A percentile compares a stretch with the other conserved stretches of the same genome.
Conservation (phyloP, 2,113 vertebrate species). For the Stictonetta naevosa region DNA sequence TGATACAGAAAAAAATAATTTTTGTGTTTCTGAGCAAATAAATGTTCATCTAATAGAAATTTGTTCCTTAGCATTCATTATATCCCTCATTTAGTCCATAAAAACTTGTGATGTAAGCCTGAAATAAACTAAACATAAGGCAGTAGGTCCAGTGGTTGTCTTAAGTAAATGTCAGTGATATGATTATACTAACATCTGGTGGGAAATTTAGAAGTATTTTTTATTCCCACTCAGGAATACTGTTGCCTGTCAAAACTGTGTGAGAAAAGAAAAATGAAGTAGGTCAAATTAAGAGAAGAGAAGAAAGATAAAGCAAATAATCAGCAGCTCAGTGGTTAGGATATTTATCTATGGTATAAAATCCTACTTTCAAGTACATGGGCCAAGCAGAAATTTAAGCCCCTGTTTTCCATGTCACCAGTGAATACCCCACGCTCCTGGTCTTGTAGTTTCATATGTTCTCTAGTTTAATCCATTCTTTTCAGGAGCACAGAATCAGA, state of each 20-base stretch:
- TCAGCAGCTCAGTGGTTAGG: background rate
- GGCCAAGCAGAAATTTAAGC: background rate
- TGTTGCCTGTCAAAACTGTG: background rate
- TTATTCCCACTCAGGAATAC: background rate
- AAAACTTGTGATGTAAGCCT: background rate
- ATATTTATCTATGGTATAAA: background rate
- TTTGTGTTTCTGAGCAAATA: background rate
- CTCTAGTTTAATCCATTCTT: background rate
- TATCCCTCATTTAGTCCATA: background rate
- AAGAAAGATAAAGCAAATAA: background rate
- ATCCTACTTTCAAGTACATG: background rate
- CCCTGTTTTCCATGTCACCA: background rate
- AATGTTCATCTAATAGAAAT: background rate
- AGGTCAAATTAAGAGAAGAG: background rate
- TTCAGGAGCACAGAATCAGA: background rate
- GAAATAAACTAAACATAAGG: background rate
- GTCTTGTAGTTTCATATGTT: background rate
- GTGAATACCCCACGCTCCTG: background rate
- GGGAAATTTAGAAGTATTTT: background rate
- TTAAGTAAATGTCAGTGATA: background rate
- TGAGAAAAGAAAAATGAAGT: background rate
- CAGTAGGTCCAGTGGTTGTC: background rate
- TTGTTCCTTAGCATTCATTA: background rate
- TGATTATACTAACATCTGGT: background rate
- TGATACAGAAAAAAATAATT: background rate